Percentiles rank a stretch among this genome's conserved stretches.
Conservation (phyloP, 1,140 invertebrate species). For the Drosophila miranda region DNA sequence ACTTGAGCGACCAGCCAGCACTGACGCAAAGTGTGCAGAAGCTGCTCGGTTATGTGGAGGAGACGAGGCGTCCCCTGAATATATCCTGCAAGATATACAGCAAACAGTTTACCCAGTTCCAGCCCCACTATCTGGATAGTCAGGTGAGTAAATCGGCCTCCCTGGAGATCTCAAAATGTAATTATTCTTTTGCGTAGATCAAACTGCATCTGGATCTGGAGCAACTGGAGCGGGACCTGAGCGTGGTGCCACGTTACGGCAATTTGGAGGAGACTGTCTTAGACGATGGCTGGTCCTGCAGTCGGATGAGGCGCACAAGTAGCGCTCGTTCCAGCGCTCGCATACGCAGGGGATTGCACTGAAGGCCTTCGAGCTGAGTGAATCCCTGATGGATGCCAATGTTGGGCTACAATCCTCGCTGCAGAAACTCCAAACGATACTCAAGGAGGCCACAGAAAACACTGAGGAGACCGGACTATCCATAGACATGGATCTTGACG, state of each 20-base stretch:
- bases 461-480: background rate
- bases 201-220: conserved; percentile 27
- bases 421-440: conserved; percentile 22
- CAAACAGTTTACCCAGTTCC: conserved; percentile 70
- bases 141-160: conserved; percentile 48
- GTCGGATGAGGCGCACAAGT: conserved; percentile 53
- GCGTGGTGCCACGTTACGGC: conserved; percentile 58
- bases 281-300: conserved; percentile 48
- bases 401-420: conserved; percentile 15
- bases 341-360: conserved; percentile 31
- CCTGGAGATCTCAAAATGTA: background rate
- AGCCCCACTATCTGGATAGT: conserved; percentile 66
- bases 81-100: conserved; percentile 67
- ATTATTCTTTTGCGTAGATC: conserved; percentile 3
- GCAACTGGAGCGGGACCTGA: conserved; percentile 38
- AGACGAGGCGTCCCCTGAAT: conserved; percentile 64
- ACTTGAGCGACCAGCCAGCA: conserved; percentile 6
- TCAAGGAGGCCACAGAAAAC: conserved; percentile 15
- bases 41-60: conserved; percentile 48
- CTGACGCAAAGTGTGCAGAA: conserved; percentile 9
- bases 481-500: conserved; percentile 31
- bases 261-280: conserved; percentile 38
- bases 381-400: background rate
- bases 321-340: conserved; percentile 37
- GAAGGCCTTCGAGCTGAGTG: conserved; percentile 47